Conservation (phyloP, 1,140 invertebrate species). For the Drosophila paulistorum region DNA sequence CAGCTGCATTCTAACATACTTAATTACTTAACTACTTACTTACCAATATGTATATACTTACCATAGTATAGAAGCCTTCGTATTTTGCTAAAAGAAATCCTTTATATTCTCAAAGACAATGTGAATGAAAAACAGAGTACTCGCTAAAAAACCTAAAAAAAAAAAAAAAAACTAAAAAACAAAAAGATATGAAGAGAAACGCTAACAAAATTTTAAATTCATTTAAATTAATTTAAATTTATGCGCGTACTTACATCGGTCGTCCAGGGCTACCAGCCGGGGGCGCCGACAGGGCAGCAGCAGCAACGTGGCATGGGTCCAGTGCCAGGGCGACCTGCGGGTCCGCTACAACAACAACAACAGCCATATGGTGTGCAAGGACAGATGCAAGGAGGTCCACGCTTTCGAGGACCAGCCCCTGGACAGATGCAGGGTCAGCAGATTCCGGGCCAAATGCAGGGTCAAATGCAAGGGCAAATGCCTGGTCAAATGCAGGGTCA, state of each 20-base stretch:
- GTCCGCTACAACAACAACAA: conserved; percentile 74
- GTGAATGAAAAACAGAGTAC: conserved; percentile 81
- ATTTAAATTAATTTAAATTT: conserved; percentile 79
- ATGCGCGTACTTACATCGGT: conserved; percentile 48
- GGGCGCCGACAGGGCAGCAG: conserved; percentile 47
- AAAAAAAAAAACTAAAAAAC: conserved; percentile 53
- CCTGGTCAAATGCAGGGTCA: conserved; percentile 50
- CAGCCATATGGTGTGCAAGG: conserved; percentile 69
- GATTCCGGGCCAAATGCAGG: conserved; percentile 43
- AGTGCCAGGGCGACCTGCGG: conserved; percentile 64
- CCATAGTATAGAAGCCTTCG: conserved; percentile 36
- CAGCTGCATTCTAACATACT: conserved; percentile 22
- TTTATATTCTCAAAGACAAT: conserved; percentile 65
- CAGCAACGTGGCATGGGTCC: conserved; percentile 80
- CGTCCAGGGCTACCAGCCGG: conserved; percentile 80
- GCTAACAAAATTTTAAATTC: conserved; percentile 78
- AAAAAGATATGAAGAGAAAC: conserved; percentile 50
- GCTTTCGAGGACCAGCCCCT: conserved; percentile 73
- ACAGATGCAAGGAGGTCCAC: conserved; percentile 55
- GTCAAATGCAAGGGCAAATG: conserved; percentile 49
- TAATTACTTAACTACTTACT: not conserved
- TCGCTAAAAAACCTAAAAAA: conserved; percentile 16
- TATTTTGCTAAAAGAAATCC: conserved; percentile 47
- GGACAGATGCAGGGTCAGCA: conserved; percentile 60
- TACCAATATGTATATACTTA: not conserved